Conservation (phyloP, 2,113 vertebrate genomes). For the Xenotilapia flavipinnis region DNA sequence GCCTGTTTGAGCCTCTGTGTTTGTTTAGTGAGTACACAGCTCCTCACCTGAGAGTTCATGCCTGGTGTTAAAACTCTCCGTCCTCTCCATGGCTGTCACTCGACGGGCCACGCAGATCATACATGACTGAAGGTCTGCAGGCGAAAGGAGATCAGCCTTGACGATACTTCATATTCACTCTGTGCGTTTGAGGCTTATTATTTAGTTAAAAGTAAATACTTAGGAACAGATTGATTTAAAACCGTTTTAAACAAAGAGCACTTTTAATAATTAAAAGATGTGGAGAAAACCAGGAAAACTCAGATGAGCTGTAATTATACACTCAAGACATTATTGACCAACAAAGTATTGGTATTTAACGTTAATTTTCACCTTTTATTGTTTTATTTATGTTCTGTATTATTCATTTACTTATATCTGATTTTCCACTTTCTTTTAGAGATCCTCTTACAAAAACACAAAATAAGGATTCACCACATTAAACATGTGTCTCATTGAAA, state of each 20-base stretch:
- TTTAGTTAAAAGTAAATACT: not conserved
- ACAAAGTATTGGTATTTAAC: not conserved
- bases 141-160: not conserved
- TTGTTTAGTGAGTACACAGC: not conserved
- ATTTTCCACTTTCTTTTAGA: not conserved
- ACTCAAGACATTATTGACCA: not conserved
- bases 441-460: not conserved
- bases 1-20: not conserved
- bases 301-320: not conserved
- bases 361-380: not conserved
- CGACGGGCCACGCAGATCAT: slow-evolving; percentile 98
- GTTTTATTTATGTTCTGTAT: not conserved
- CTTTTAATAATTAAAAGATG: not conserved
- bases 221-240: not conserved
- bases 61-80: slow-evolving; percentile 92
- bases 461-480: not conserved
- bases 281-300: not conserved
- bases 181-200: not conserved
- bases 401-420: not conserved
- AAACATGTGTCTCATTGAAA: not conserved
- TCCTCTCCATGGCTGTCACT: slow-evolving; percentile 83
- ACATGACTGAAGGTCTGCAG: slow-evolving; percentile 92
- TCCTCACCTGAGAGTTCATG: slow-evolving; percentile 93
- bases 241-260: not conserved
- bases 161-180: not conserved